Evolutionary conservation across 1,140 invertebrate genomes (phyloP).

Genomic region (Leucophenga varia): DNA sequence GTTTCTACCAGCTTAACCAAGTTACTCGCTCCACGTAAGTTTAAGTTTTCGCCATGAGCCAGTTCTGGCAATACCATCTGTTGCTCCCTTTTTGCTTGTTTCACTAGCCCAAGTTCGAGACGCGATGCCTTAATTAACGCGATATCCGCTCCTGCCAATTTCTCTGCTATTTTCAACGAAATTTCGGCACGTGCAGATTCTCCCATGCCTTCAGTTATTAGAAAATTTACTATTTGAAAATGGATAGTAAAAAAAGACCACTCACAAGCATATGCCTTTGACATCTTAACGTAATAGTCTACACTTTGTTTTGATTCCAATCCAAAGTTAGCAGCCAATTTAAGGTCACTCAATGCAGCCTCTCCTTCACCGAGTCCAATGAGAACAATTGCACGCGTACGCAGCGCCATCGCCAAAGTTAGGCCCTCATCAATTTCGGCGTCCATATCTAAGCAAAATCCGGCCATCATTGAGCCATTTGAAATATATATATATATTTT

Average conservation of each 20-base stretch:
- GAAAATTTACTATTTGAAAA: neutral
- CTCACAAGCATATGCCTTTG: slow-evolving; percentile 63
- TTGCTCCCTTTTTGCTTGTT: slow-evolving; percentile 7
- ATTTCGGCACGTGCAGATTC: slow-evolving; percentile 61
- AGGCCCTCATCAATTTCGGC: slow-evolving; percentile 62
- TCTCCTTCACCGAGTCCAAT: slow-evolving; percentile 59
- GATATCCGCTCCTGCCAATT: slow-evolving; percentile 57
- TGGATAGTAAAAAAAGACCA: neutral
- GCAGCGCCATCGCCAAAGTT: slow-evolving; percentile 63
- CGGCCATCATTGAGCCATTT: slow-evolving; percentile 3
- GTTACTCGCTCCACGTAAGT: slow-evolving; percentile 51
- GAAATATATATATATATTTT: no score
- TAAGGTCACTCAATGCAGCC: slow-evolving; percentile 64
- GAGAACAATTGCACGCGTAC: slow-evolving; percentile 62
- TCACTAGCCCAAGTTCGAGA: slow-evolving; percentile 29
- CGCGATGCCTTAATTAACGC: slow-evolving; percentile 28
- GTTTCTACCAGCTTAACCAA: slow-evolving; percentile 59
- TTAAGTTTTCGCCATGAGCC: slow-evolving; percentile 40
- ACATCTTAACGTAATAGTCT: slow-evolving; percentile 66
- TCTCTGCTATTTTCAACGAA: slow-evolving; percentile 62
- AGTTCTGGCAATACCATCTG: slow-evolving; percentile 18
- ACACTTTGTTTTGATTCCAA: slow-evolving; percentile 60
- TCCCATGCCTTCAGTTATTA: slow-evolving; percentile 38
- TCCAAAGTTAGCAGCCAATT: slow-evolving; percentile 62
- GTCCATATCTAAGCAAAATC: slow-evolving; percentile 54